Evolutionary conservation across 2,888 invertebrate genomes (phyloP).

Genomic region (Andrena trimmerana): DNA sequence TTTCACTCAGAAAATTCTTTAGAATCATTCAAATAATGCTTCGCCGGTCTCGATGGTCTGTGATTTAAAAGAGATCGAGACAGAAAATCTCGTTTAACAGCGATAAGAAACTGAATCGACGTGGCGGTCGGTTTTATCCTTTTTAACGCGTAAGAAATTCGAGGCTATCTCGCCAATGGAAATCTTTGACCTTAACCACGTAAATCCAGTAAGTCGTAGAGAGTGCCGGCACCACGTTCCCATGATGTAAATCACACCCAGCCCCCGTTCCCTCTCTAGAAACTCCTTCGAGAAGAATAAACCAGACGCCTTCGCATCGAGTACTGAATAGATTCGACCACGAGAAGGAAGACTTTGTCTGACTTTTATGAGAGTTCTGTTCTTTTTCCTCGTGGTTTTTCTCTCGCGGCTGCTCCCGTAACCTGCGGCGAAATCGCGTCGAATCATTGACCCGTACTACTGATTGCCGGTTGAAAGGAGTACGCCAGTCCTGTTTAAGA

Average conservation of each 20-base stretch:
- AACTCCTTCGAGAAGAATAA: conserved; percentile 54
- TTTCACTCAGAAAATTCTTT: neutral
- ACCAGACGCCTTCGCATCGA: conserved; percentile 51
- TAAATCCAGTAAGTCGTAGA: conserved; percentile 55
- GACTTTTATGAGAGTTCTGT: conserved; percentile 30
- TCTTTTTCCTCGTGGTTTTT: neutral
- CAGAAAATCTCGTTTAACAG: neutral
- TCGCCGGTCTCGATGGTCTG: no score
- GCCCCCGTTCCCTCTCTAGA: conserved; percentile 10
- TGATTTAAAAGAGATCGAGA: no score
- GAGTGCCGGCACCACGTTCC: conserved; percentile 23
- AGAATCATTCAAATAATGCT: no score
- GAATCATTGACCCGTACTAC: conserved; percentile 45
- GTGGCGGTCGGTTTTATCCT: conserved; percentile 19
- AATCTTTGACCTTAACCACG: conserved; percentile 45
- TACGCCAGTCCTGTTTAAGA: neutral
- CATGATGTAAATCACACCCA: conserved; percentile 63
- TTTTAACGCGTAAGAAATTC: conserved; percentile 40
- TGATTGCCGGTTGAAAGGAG: conserved; percentile 3
- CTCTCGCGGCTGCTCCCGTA: neutral
- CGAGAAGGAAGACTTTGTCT: neutral
- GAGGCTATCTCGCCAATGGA: conserved; percentile 11
- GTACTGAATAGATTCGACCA: conserved; percentile 44
- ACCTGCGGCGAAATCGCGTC: conserved; percentile 8
- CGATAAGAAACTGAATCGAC: conserved; percentile 27